Percentiles rank a stretch among this genome's conserved stretches.
Evolutionary conservation across 1,140 invertebrate species (phyloP).

Genomic region (Vanessa tameamea): DNA sequence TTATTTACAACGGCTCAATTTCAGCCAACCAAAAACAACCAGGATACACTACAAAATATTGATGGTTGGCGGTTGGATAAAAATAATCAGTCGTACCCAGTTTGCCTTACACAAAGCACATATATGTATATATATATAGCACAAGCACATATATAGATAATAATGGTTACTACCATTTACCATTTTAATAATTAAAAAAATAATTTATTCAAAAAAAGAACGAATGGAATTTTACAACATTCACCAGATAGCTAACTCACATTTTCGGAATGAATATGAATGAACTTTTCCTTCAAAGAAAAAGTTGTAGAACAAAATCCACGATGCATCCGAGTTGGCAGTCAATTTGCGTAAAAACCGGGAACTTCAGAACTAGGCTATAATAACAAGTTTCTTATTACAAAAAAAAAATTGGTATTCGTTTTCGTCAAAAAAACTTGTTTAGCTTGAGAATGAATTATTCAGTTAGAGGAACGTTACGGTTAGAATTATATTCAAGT

Average conservation of each 20-base stretch:
- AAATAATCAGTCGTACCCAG: no score
- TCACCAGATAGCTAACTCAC: conserved; percentile 24
- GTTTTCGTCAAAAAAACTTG: neutral
- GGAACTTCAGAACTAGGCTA: conserved; percentile 24
- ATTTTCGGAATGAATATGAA: conserved; percentile 34
- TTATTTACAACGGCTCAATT: no score
- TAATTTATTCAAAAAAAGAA: neutral
- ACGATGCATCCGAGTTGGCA: conserved; percentile 34
- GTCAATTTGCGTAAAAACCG: conserved; percentile 37
- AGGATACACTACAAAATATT: no score
- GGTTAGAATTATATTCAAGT: neutral
- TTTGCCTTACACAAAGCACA: no score
- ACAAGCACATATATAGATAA: no score
- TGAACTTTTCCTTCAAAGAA: conserved; percentile 32
- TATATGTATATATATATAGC: no score
- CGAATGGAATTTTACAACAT: conserved; percentile 8
- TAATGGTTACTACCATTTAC: no score
- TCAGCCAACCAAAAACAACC: no score
- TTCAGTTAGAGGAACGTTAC: neutral
- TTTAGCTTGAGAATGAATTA: neutral
- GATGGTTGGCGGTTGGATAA: no score
- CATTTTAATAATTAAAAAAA: neutral
- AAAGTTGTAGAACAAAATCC: conserved; percentile 36
- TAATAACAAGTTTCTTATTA: conserved; percentile 28
- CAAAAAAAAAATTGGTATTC: conserved; percentile 16